Evolutionary conservation across 1,140 invertebrate species (phyloP).

Genomic region (Sesamia nonagrioides): DNA sequence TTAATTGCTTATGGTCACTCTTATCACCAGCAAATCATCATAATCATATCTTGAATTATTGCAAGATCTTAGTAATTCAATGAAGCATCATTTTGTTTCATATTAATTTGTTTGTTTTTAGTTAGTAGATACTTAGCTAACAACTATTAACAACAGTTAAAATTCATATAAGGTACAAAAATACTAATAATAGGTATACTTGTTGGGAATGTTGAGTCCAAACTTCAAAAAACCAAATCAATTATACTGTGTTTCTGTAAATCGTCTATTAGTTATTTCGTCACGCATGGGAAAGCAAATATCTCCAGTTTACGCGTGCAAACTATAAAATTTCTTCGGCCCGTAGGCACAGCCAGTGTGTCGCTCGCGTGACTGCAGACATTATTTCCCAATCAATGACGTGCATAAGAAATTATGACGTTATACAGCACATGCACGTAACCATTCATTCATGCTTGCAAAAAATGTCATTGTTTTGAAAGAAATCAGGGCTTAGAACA

Average conservation of each 20-base stretch:
- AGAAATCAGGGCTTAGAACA: constrained; percentile 55
- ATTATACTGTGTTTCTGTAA: not conserved
- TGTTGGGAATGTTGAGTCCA: too few species aligned
- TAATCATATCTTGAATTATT: constrained; percentile 32
- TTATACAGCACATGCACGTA: constrained; percentile 59
- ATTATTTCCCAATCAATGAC: constrained; percentile 71
- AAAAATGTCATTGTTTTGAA: constrained; percentile 58
- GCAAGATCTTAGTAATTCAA: constrained; percentile 41
- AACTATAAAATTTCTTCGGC: constrained; percentile 27
- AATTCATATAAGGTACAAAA: too few species aligned
- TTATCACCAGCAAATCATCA: constrained; percentile 24
- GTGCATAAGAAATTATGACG: constrained; percentile 73
- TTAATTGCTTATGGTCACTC: constrained; percentile 27
- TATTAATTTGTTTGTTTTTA: not conserved
- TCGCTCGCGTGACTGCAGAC: constrained; percentile 65
- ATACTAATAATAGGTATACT: too few species aligned
- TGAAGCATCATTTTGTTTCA: constrained; percentile 16
- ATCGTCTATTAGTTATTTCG: constrained; percentile 14
- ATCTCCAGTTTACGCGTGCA: constrained; percentile 19
- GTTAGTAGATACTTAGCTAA: not conserved
- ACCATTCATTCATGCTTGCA: constrained; percentile 66
- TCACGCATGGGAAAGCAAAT: constrained; percentile 13
- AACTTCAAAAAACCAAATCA: not conserved
- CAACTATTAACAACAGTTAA: too few species aligned
- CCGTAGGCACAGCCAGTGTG: constrained; percentile 27